Base-by-base conservation (phyloP, 2,888 invertebrate species). In the Drosophila anomalipes region DNA sequence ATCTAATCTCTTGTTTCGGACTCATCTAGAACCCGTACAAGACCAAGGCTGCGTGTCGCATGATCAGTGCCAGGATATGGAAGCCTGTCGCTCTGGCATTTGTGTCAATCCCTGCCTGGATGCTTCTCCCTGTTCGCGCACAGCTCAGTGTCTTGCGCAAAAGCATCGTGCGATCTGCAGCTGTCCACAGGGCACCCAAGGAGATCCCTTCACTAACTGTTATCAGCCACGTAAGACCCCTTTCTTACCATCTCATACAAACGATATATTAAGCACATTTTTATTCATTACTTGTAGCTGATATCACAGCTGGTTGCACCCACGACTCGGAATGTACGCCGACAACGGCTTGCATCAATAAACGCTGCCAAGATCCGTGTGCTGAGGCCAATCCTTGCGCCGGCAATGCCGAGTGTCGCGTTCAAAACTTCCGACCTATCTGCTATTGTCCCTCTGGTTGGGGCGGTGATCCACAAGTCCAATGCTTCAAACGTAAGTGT, bases 371-470 rank as follows among this genome's bases (percentile, higher is more conserved):
- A 91, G 95, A 97, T 89, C 97, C 98, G 1, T 98, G 98, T 92
- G 93, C 94, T 44, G 95, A 96, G 28, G 95, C 95, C 53, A 96
- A 96, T 87, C 96, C 97, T 3, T 98, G 98, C 91, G 97, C 97
- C 58, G 94, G 95, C 14, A 96, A 96, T 75, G 97, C 98, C 0
- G 95, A 97, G 78, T 98, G 98, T 89, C 95, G 95, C 26, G 96
- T 97, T 0, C 94, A 95, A 53, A 95, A 96, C 82, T 97, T 97
- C 91, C 95, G 97, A 80, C 97, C 98, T 6, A 95, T 95, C 28
- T 98, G 98, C 93, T 95, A 95, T 89, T 98, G 98, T 92, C 97
- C 97, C 26, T 95, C 96, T 58, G 97, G 97, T 77, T 97, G 97
- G 94, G 97, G 97, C 61, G 98, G 98, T 74, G 97, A 98, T 93